Percentiles rank a stretch among this genome's conserved stretches.
phyloP scores from a whole-genome alignment of 2,888 invertebrate species.

The Exephanes ischioxanthus region DNA sequence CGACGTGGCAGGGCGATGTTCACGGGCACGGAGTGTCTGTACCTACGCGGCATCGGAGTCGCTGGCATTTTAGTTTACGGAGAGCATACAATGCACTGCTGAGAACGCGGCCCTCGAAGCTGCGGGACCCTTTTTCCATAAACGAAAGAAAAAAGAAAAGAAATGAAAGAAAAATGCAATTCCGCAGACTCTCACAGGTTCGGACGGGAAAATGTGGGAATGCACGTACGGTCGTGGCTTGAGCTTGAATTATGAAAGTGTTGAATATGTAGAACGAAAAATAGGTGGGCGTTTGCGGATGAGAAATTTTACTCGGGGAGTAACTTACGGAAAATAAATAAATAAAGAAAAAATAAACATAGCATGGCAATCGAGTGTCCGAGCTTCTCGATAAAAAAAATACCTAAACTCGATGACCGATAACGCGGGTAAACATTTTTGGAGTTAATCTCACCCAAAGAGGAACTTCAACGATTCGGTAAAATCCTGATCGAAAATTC shows the following conservation, averaged over 20 bases:
- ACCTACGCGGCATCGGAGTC: neutral
- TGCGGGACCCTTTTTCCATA: slow-evolving; percentile 46
- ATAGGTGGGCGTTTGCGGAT: neutral
- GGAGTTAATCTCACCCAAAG: neutral
- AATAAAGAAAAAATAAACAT: slow-evolving; percentile 13
- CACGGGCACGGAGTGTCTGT: neutral
- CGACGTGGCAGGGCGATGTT: slow-evolving; percentile 47
- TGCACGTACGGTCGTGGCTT: slow-evolving; percentile 21
- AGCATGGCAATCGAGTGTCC: neutral
- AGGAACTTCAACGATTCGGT: neutral
- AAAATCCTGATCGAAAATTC: neutral
- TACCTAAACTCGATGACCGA: slow-evolving; percentile 33
- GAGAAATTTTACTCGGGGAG: neutral
- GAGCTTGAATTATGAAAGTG: neutral
- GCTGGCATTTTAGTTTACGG: slow-evolving; percentile 25
- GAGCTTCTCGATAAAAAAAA: slow-evolving; percentile 28
- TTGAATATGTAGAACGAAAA: neutral
- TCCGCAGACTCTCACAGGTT: slow-evolving; percentile 24
- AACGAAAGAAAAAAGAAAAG: slow-evolving; percentile 42
- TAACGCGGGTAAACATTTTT: slow-evolving; percentile 6
- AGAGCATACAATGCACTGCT: slow-evolving; percentile 17
- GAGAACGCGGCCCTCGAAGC: slow-evolving; percentile 22
- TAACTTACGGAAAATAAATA: neutral
- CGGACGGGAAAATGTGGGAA: slow-evolving; percentile 43
- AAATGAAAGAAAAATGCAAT: slow-evolving; percentile 46